Evolutionary conservation across 1,140 invertebrate genomes (phyloP).

Genomic region (Drosophila ambigua): DNA sequence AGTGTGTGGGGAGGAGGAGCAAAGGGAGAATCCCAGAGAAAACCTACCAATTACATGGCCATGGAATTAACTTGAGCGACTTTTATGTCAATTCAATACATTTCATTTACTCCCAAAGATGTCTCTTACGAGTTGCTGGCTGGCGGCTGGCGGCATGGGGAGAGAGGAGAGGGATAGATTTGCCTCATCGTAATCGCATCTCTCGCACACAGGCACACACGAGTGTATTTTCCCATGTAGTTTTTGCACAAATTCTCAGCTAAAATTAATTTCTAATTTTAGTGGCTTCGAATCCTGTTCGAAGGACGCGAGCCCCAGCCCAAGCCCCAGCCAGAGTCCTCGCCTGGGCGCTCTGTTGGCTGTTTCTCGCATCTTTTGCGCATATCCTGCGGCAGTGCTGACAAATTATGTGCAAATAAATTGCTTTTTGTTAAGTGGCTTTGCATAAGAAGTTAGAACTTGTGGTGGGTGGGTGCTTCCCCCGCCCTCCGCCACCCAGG

Average conservation of each 20-base stretch:
- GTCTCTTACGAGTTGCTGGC: conserved; percentile 10
- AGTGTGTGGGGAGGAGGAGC: neutral
- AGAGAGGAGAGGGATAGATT: too few species aligned
- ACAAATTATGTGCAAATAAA: conserved; percentile 83
- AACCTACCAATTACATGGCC: conserved; percentile 76
- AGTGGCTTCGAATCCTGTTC: conserved; percentile 41
- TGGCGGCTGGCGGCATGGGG: too few species aligned
- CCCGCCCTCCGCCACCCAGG: conserved; percentile 10
- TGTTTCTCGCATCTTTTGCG: conserved; percentile 40
- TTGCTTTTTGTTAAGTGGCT: conserved; percentile 82
- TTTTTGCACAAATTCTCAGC: conserved; percentile 74
- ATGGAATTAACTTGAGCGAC: conserved; percentile 80
- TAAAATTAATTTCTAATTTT: conserved; percentile 81
- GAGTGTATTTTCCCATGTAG: conserved; percentile 65
- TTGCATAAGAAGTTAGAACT: conserved; percentile 78
- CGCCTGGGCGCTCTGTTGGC: neutral
- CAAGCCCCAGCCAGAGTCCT: neutral
- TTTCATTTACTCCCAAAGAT: conserved; percentile 72
- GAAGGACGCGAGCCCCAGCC: neutral
- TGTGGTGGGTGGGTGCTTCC: conserved; percentile 37
- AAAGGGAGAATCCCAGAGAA: conserved; percentile 13
- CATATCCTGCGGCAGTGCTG: conserved; percentile 75
- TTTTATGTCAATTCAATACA: conserved; percentile 83
- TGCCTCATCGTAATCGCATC: conserved; percentile 43
- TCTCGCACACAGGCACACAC: conserved; percentile 1